Percentiles rank a stretch among this genome's conserved stretches.
These are phyloP conservation scores for Merodon equestris DNA, from an alignment of 2,888 invertebrate genomes.

Conservation along the genomic window DNA sequence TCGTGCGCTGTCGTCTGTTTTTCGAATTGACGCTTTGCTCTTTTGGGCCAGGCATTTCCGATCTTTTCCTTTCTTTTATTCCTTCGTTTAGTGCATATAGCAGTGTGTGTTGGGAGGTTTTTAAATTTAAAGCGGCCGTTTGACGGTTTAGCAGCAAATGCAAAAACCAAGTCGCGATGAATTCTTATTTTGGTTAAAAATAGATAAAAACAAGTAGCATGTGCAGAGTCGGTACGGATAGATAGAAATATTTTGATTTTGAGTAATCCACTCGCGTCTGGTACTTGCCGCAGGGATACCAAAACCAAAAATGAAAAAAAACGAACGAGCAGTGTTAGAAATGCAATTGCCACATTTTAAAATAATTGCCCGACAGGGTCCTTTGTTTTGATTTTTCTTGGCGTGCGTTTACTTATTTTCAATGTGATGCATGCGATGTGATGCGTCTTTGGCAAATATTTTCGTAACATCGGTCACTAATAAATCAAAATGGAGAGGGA, in stretches of 20 bases:
- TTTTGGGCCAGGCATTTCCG: slow-evolving; percentile 4
- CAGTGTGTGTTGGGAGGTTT: slow-evolving; percentile 33
- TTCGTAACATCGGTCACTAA: slow-evolving; percentile 47
- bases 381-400: slow-evolving; percentile 60
- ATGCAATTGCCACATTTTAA: slow-evolving; percentile 56
- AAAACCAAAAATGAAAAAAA: not conserved
- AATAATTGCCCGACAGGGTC: slow-evolving; percentile 55
- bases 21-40: too few species aligned
- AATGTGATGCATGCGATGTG: slow-evolving; percentile 7
- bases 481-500: slow-evolving; percentile 44
- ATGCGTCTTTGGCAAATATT: slow-evolving; percentile 51
- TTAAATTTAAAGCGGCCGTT: slow-evolving; percentile 50
- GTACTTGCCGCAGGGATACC: too few species aligned
- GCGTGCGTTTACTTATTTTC: slow-evolving; percentile 48
- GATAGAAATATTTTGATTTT: slow-evolving; percentile 16
- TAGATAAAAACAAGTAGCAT: slow-evolving; percentile 17
- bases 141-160: slow-evolving; percentile 60
- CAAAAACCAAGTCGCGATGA: slow-evolving; percentile 43
- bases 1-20: too few species aligned
- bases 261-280: slow-evolving; percentile 16
- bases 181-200: slow-evolving; percentile 64
- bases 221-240: slow-evolving; percentile 6
- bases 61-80: slow-evolving; percentile 4
- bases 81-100: too few species aligned
- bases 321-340: slow-evolving; percentile 6